Percentiles rank a stretch among this genome's conserved stretches.
phyloP scores from a whole-genome alignment of 2,797 vertebrate genomes.

The Danio aesculapii region DNA sequence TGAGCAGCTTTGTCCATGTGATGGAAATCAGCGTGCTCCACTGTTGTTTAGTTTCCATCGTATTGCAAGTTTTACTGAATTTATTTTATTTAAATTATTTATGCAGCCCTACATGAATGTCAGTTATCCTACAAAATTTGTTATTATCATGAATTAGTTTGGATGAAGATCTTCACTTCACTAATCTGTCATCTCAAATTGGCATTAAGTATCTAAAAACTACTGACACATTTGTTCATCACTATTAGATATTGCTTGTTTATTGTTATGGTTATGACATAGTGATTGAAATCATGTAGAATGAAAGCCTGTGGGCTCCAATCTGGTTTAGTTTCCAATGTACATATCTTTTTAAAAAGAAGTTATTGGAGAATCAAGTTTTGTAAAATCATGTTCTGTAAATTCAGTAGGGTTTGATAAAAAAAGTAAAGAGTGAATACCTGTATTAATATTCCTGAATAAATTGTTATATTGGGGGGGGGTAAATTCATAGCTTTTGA shows the following conservation, averaged over 20 bases:
- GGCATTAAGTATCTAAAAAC: neutral
- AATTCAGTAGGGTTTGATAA: neutral
- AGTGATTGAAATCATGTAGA: neutral
- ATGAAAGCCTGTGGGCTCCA: neutral
- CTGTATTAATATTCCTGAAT: no score
- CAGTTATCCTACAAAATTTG: no score
- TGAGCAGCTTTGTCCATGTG: neutral
- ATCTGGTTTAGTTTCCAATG: no score
- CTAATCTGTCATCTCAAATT: neutral
- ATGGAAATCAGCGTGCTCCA: neutral
- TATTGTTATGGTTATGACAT: no score
- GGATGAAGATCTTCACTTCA: neutral
- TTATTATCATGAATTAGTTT: neutral
- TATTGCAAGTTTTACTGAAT: no score
- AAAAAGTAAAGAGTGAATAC: no score
- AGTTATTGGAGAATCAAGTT: neutral
- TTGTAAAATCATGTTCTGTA: neutral
- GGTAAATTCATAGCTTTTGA: no score
- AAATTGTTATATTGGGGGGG: no score
- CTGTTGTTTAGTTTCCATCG: neutral
- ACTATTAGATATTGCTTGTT: no score
- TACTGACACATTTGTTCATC: neutral
- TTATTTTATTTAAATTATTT: no score
- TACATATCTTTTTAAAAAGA: no score
- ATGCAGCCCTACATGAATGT: no score